Base-by-base conservation (phyloP, 2,888 invertebrate genomes). In the Spisula solida region DNA sequence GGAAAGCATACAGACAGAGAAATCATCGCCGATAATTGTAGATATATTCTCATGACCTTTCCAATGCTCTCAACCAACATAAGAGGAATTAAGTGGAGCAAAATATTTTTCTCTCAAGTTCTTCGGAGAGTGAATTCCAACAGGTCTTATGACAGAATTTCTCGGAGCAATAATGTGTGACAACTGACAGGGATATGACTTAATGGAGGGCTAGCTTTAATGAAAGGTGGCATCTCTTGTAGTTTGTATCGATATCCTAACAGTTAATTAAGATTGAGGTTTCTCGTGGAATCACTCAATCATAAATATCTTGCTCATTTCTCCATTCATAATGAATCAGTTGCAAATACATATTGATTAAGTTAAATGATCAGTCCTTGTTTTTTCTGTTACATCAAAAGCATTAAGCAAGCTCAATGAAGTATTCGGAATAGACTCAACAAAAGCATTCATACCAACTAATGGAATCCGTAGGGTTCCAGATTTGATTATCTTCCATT, bases 391-490 rank as follows among this genome's bases (percentile, higher is more conserved):
- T 56, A 85, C 85, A 79, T 85, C 85, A 79, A 31, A 79, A 55
- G 85, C 34, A 79, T 84, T 84, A 51, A 84, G 75, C 29, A 51
- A 56, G 48, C 78, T 8, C 79, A 85, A 48, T 56, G 56, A 79
- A 34, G 75, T 75, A 12, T 31, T 34, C n/a, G 12, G 41, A 79
- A 85, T 31, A 85, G 85, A 75, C 51, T 84, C 84, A 34, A 41
- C 55, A 60, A 85, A 18, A 12, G 56, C 56, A 75, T 85, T 85
- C 79, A 85, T 79, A 34, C 79, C 34, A 79, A 79, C 79, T 85
- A 85, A 85, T 85, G 85, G 79, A 85, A 85, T 79, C 85, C 34
- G 78, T 79, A 78, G 85, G 85, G 85, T 85, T 79, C 85, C 85
- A 79, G 56, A 85, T 85, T 31, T 79, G 78, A 85, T 85, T 79